Percentiles rank a stretch among this genome's conserved stretches.
Conservation (phyloP, 2,113 vertebrate species). For the Suricata suricatta region DNA sequence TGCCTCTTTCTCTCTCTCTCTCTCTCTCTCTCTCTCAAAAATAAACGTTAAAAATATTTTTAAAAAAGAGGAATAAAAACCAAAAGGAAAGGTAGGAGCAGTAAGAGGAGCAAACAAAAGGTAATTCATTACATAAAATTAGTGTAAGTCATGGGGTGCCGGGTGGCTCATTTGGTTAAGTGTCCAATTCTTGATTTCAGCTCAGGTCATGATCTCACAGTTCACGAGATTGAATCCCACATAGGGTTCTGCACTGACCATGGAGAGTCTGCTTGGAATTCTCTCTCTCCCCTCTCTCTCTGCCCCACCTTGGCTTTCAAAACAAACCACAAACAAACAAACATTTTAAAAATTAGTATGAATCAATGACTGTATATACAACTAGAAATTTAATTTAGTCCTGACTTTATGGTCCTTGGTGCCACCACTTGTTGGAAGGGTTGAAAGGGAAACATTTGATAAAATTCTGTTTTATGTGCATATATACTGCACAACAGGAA, state of each 20-base stretch:
- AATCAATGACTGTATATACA: neutral
- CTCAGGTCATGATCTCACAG: too few relatives aligned
- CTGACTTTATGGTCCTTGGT: neutral
- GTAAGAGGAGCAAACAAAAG: neutral
- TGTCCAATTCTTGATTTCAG: too few relatives aligned
- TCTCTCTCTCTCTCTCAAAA: too few relatives aligned
- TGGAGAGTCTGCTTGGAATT: too few relatives aligned
- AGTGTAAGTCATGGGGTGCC: neutral
- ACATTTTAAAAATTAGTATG: neutral
- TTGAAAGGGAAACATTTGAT: neutral
- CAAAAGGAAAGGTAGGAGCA: neutral
- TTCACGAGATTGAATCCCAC: too few relatives aligned
- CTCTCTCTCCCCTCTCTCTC: too few relatives aligned
- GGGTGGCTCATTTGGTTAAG: too few relatives aligned
- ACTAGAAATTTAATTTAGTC: neutral
- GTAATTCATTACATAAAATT: neutral
- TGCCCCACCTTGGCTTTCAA: too few relatives aligned
- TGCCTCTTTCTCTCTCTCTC: too few relatives aligned
- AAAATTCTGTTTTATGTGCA: neutral
- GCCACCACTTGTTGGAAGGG: neutral
- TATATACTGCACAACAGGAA: neutral
- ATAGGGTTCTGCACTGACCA: too few relatives aligned
- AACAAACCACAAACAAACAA: too few relatives aligned
- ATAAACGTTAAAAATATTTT: too few relatives aligned
- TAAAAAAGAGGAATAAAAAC: neutral